A percentile compares a stretch with the other conserved stretches of the same genome.
Conservation (phyloP, 2,113 vertebrate species). For the Dipodomys ordii region DNA sequence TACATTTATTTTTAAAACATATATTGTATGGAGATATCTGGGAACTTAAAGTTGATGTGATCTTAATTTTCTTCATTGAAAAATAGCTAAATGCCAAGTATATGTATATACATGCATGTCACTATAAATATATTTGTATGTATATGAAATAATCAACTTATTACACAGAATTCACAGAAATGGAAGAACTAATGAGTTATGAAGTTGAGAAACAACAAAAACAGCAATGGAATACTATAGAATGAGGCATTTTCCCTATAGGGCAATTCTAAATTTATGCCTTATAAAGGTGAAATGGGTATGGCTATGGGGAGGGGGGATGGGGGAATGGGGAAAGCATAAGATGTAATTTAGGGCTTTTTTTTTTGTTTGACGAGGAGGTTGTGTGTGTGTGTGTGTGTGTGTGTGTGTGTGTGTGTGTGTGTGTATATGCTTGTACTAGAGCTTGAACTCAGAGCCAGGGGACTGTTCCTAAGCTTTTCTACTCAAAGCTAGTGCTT, state of each 20-base stretch:
- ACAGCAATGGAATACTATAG: constrained; percentile 4
- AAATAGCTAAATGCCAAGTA: constrained; percentile 5
- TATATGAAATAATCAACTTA: background rate
- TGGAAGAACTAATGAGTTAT: constrained; percentile 11
- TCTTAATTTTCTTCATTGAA: constrained; percentile 22
- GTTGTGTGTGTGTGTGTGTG: no score
- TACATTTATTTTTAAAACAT: constrained; percentile 2
- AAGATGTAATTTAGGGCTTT: no score
- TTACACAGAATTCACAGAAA: background rate
- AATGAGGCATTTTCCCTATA: background rate
- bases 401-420: no score
- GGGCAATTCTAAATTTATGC: constrained; percentile 5
- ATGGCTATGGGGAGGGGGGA: no score
- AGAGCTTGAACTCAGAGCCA: no score
- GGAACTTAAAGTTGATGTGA: constrained; percentile 45
- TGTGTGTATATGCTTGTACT: no score
- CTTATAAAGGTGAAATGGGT: background rate
- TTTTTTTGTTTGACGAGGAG: no score
- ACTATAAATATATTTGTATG: background rate
- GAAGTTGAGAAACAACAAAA: background rate
- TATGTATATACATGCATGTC: background rate
- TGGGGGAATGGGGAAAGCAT: background rate
- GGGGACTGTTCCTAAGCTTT: no score
- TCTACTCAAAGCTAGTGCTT: no score
- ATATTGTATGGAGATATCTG: constrained; percentile 36